Percentiles rank a stretch among this genome's conserved stretches.
Evolutionary conservation across 2,797 vertebrate species (phyloP).

Genomic region (Halcyon leucocephala): DNA sequence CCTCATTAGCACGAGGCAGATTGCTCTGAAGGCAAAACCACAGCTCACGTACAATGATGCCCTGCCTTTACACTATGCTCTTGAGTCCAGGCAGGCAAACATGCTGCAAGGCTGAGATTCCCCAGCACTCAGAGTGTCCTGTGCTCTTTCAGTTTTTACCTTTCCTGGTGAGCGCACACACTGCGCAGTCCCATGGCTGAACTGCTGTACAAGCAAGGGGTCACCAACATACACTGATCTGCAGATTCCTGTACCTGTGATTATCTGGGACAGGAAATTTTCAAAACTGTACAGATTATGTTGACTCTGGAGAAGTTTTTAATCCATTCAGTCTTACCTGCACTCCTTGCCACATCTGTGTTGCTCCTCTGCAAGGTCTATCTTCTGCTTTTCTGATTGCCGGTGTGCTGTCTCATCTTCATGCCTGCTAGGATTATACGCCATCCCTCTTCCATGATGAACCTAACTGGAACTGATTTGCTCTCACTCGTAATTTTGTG

Average conservation of each 20-base stretch:
- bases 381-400: not conserved
- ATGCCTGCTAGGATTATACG: accelerated
- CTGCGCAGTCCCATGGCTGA: accelerated
- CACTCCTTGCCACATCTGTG: accelerated
- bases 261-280: not conserved
- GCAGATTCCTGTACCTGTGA: not conserved
- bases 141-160: not conserved
- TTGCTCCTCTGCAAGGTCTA: not conserved
- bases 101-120: not conserved
- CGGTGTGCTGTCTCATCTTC: accelerated
- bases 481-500: not conserved
- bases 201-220: not conserved
- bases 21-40: not conserved
- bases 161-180: not conserved
- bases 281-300: not conserved
- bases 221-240: accelerated
- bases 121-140: not conserved
- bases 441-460: not conserved
- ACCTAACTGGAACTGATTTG: not conserved
- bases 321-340: not conserved
- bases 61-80: not conserved
- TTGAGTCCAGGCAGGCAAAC: not conserved
- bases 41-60: not conserved
- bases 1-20: not conserved
- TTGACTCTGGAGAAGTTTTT: not conserved